Base-by-base conservation (phyloP, 2,113 vertebrate species). In the Eleginops maclovinus region DNA sequence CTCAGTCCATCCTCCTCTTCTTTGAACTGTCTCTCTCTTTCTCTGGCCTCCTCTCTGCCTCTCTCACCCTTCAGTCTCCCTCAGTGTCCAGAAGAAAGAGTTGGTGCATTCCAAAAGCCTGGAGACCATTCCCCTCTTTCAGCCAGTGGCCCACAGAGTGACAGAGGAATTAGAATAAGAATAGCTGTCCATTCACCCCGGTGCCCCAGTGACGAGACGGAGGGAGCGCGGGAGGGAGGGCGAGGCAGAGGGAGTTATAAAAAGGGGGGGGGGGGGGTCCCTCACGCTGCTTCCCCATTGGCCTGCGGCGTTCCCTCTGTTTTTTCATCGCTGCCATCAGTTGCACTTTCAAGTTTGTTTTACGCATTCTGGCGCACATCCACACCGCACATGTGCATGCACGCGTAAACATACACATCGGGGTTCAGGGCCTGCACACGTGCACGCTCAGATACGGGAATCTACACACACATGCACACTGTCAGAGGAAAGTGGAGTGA, bases 151-250 rank as follows among this genome's bases (percentile, higher is more conserved):
- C 89, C 90, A 68, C 71, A 86, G 89, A 92, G 87, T 94, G 94
- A 95, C 94, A 93, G 93, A 80, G 63, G 79, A 87, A 95, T 95
- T 95, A 94, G 93, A 94, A 95, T 95, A 92, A 95, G 92, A 95
- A 95, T 95, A 72, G 91, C 87, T 93, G 87, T 87, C 92, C 93
- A 91, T 94, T 94, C 94, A 94, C 81, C 89, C 88, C 90, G 86
- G 81, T 87, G 90, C 92, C 88, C 90, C 89, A 65, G 81, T 92
- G 91, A 90, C 71, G 80, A 90, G 81, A 72, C 50, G 82, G 85
- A 79, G 86, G 77, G 82, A 59, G 72, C 3, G 24, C 53, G 62
- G 74, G 71, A 71, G 82, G 81, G 71, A 71, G 81, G 81, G 80
- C 17, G 16, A 77, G 74, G 62, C 9, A 41, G 69, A 81, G 72